A percentile compares a stretch with the other conserved stretches of the same genome.
phyloP scores from a whole-genome alignment of 2,113 vertebrate genomes.

The Alexandromys fortis region DNA sequence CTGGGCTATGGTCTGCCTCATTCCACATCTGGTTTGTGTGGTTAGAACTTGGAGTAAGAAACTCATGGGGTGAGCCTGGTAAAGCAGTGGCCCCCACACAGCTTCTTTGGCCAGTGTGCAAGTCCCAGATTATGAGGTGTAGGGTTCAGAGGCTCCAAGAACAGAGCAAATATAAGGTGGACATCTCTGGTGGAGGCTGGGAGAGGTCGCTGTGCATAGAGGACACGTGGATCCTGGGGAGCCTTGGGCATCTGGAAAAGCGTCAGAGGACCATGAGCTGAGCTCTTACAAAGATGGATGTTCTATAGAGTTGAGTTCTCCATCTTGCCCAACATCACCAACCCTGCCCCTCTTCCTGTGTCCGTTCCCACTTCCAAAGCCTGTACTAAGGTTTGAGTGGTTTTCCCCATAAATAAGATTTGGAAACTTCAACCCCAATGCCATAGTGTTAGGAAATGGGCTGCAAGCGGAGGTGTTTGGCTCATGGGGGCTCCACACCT shows the following conservation, averaged over 20 bases:
- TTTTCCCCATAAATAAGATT: background rate
- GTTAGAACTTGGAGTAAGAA: background rate
- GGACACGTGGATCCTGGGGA: rapidly evolving
- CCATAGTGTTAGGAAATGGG: background rate
- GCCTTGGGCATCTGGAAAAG: background rate
- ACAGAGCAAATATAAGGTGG: background rate
- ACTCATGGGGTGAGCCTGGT: background rate
- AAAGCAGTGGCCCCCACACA: background rate
- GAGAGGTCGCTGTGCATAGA: too few relatives aligned
- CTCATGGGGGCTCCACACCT: background rate
- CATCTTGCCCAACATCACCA: rapidly evolving
- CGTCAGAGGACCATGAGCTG: background rate
- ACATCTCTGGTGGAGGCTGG: background rate
- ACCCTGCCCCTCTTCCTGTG: background rate
- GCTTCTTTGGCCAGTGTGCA: background rate
- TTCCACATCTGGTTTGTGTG: background rate
- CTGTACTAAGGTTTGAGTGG: background rate
- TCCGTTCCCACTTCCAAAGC: background rate
- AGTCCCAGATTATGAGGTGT: background rate
- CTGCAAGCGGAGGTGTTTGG: too few relatives aligned
- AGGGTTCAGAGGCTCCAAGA: background rate
- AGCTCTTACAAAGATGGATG: background rate
- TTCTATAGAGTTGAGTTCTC: background rate
- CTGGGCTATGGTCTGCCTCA: background rate
- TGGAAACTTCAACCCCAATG: background rate